Conservation (phyloP, 2,888 invertebrate species). For the Tachina fera region DNA sequence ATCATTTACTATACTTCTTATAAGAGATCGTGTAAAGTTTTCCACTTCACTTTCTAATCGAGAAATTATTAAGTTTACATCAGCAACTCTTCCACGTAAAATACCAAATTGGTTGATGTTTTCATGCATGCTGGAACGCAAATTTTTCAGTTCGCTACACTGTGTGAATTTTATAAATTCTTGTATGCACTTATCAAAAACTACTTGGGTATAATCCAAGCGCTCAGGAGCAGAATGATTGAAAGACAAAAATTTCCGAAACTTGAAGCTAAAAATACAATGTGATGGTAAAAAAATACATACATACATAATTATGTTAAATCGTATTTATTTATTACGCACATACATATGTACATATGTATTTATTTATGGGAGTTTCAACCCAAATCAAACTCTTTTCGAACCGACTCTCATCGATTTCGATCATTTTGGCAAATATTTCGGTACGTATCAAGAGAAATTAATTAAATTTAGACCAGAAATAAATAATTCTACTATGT, state of each 20-base stretch:
- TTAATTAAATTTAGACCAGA: too few species aligned
- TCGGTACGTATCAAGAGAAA: too few species aligned
- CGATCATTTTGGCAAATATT: too few species aligned
- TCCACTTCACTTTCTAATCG: conserved; percentile 61
- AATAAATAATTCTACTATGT: too few species aligned
- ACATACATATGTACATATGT: too few species aligned
- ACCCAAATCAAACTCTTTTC: too few species aligned
- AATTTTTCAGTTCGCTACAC: neutral
- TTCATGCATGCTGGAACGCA: conserved; percentile 15
- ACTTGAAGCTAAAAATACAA: conserved; percentile 49
- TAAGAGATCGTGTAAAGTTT: conserved; percentile 30
- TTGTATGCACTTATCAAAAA: conserved; percentile 37
- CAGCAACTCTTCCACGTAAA: conserved; percentile 44
- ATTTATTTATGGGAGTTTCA: too few species aligned
- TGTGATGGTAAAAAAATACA: neutral
- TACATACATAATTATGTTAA: too few species aligned
- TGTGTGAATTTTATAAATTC: conserved; percentile 21
- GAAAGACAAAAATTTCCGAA: conserved; percentile 19
- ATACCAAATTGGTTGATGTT: conserved; percentile 63
- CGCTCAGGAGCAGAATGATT: conserved; percentile 4
- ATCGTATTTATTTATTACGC: too few species aligned
- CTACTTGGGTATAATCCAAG: neutral
- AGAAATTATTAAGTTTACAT: conserved; percentile 30
- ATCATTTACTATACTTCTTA: conserved; percentile 4
- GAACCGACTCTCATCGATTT: too few species aligned